Base-by-base conservation (phyloP, 2,888 invertebrate species). In the Ophion obscuratus region DNA sequence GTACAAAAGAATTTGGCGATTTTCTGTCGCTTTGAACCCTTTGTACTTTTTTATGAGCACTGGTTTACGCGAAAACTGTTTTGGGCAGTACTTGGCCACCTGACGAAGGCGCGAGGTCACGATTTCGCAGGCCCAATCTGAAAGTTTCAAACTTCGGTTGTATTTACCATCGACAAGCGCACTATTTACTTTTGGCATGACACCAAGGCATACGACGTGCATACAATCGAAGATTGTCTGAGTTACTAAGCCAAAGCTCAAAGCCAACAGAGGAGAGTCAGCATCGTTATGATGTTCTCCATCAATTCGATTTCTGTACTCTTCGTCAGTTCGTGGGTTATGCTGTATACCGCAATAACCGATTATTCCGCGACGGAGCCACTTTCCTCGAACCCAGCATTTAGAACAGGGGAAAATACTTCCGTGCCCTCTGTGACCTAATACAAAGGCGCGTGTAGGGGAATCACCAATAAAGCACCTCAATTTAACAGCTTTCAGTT, bases 11-110 rank as follows among this genome's bases (percentile, higher is more conserved):
- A 31, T 31, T 31, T 31, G 87, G 7, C 91, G 82, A 66, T 87
- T 84, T 75, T 90, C 88, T 1, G 91, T 90, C 14, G 87, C 89
- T 83, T 90, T 90, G 68, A 84, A 90, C 6, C 57, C 71, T 6
- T 27, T 14, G 68, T 20, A 70, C 2, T 76, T 44, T 6, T 76
- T 20, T 0, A 81, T 20, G 17, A 59, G 2, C 17, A 17, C 17
- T 0, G 83, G 75, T 10, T 44, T 44, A 14, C 76, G 74, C 2
- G 84, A 66, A 70, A 81, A 84, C 17, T 84, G 81, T 68, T 24
- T 17, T 17, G 80, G 75, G 68, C 61, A 74, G n/a, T 71, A 68
- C 31, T 31, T 31, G 31, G 4, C 31, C 4, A 31, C 31, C 31
- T 31, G 31, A 31, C 31, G 31, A 31, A 31, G 4, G 4, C 31